A percentile compares a stretch with the other conserved stretches of the same genome.
phyloP scores from a whole-genome alignment of 2,888 invertebrate species.

The Drosophila rellima region DNA sequence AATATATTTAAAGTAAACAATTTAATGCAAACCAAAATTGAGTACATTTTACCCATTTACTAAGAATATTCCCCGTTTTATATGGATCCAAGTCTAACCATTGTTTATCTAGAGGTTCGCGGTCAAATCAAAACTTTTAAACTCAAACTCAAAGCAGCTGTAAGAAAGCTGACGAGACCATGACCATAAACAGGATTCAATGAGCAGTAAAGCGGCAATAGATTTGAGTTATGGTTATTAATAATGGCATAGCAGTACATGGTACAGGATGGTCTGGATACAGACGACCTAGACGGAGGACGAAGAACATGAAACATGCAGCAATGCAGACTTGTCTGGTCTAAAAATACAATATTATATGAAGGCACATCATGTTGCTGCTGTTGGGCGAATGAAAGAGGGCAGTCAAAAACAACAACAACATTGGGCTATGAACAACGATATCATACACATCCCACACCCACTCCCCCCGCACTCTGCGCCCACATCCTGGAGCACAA shows the following conservation, averaged over 20 bases:
- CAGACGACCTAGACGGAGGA: conserved; percentile 18
- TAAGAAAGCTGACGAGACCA: conserved; percentile 47
- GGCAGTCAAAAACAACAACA: conserved; percentile 34
- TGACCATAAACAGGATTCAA: conserved; percentile 71
- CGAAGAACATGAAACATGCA: conserved; percentile 53
- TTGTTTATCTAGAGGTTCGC: conserved; percentile 33
- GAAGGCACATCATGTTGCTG: conserved; percentile 44
- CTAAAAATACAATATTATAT: conserved; percentile 73
- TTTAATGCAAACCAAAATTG: conserved; percentile 1
- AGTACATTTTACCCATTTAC: background rate
- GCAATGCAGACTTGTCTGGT: conserved; percentile 76
- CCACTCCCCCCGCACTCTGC: conserved; percentile 24
- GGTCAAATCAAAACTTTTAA: conserved; percentile 57
- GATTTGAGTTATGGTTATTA: conserved; percentile 83
- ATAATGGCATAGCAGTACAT: conserved; percentile 62
- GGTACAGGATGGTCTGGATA: conserved; percentile 19
- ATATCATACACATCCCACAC: conserved; percentile 36
- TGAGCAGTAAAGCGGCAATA: conserved; percentile 79
- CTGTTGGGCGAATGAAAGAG: conserved; percentile 50
- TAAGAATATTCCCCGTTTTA: background rate
- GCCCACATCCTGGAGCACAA: conserved; percentile 43
- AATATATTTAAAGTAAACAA: background rate
- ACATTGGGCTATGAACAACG: conserved; percentile 56
- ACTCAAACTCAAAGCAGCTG: conserved; percentile 11
- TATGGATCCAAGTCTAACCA: background rate